Evolutionary conservation across 2,113 vertebrate genomes (phyloP).

Genomic region (Marmota monax): DNA sequence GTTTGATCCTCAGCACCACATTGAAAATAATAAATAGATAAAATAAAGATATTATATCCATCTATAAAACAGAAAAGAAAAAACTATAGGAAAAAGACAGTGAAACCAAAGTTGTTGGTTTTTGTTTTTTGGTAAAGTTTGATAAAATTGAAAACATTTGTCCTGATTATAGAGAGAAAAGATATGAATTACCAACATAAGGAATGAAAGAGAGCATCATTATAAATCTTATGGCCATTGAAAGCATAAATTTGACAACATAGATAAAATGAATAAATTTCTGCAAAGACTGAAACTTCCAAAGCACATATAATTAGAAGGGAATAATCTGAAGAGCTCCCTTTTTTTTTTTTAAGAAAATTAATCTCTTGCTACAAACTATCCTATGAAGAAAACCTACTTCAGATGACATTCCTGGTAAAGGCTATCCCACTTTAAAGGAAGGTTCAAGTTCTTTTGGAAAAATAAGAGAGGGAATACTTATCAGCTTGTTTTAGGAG

Average conservation of each 20-base stretch:
- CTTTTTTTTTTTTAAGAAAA: not conserved
- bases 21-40: too few relatives aligned
- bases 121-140: not conserved
- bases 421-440: not conserved
- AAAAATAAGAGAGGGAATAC: not conserved
- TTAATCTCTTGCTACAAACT: not conserved
- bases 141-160: not conserved
- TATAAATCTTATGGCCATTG: not conserved
- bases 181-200: not conserved
- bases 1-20: too few relatives aligned
- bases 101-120: not conserved
- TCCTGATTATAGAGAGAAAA: not conserved
- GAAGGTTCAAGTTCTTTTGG: not conserved
- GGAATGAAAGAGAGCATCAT: not conserved
- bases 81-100: not conserved
- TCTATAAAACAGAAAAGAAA: not conserved
- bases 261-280: not conserved
- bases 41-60: too few relatives aligned
- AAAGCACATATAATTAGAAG: not conserved
- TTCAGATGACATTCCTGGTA: not conserved
- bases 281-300: not conserved
- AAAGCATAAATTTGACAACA: not conserved
- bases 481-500: not conserved
- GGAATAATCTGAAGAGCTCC: not conserved
- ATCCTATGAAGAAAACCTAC: not conserved